Conservation (phyloP, 1,140 invertebrate genomes). For the Scaptomyza hsui region DNA sequence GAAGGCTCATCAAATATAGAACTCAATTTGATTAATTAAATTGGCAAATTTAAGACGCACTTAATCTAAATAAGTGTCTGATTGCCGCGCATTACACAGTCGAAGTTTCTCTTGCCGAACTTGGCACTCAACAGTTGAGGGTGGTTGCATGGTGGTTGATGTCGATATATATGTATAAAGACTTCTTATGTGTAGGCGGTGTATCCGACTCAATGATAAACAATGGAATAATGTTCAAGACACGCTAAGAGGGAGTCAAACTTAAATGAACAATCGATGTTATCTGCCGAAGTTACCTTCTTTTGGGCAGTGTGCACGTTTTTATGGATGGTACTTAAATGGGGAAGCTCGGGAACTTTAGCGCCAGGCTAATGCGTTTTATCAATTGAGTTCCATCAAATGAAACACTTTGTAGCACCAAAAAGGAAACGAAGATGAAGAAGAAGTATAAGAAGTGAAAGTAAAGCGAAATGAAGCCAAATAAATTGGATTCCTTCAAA, state of each 20-base stretch:
- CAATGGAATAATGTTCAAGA: slow-evolving; percentile 30
- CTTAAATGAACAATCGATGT: slow-evolving; percentile 62
- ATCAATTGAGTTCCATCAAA: slow-evolving; percentile 81
- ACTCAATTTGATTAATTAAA: slow-evolving; percentile 79
- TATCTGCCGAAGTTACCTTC: slow-evolving; percentile 42
- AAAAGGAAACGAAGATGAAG: background rate
- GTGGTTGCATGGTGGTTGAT: background rate
- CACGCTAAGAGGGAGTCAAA: slow-evolving; percentile 14
- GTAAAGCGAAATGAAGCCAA: slow-evolving; percentile 56
- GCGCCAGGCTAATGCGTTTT: slow-evolving; percentile 76
- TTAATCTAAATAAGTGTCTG: slow-evolving; percentile 62
- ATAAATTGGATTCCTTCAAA: slow-evolving; percentile 71
- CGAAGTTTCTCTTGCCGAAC: slow-evolving; percentile 33
- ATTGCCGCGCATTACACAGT: slow-evolving; percentile 34
- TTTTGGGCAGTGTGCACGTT: slow-evolving; percentile 23
- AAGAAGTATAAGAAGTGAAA: slow-evolving; percentile 12
- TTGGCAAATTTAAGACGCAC: slow-evolving; percentile 43
- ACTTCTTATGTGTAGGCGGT: background rate
- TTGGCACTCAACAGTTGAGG: slow-evolving; percentile 21
- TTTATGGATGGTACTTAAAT: slow-evolving; percentile 57
- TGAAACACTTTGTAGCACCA: slow-evolving; percentile 67
- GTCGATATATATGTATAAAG: background rate
- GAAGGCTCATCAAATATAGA: slow-evolving; percentile 29
- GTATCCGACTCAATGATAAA: slow-evolving; percentile 35
- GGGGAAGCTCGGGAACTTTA: slow-evolving; percentile 52